Evolutionary conservation across 2,888 invertebrate genomes (phyloP).

Genomic region (Cosmia pyralina): DNA sequence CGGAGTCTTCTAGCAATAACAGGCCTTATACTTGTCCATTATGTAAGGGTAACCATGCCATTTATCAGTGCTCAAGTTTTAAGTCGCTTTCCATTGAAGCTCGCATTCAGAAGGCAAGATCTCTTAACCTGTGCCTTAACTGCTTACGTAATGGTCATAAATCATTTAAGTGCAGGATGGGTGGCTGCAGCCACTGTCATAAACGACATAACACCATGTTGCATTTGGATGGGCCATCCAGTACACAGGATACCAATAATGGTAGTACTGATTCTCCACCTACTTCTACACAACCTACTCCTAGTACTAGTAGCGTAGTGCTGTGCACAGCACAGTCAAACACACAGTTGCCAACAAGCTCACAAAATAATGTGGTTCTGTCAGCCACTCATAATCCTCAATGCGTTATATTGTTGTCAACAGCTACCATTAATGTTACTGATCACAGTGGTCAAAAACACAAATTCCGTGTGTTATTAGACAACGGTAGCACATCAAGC

Average conservation of each 20-base stretch:
- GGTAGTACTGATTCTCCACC: conserved; percentile 1
- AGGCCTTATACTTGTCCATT: not conserved
- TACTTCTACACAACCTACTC: conserved; percentile 4
- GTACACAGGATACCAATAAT: conserved; percentile 1
- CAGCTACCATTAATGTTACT: conserved; percentile 9
- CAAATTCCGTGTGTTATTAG: conserved; percentile 5
- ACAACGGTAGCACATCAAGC: conserved; percentile 23
- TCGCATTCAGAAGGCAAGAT: conserved; percentile 4
- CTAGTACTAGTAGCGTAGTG: conserved; percentile 5
- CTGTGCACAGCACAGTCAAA: conserved; percentile 8
- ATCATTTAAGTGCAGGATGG: conserved; percentile 1
- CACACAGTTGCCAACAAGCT: not conserved
- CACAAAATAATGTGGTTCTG: conserved; percentile 13
- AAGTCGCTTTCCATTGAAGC: conserved; percentile 8
- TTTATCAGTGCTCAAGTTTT: conserved; percentile 8
- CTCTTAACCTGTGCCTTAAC: no score
- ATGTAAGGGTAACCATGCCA: conserved; percentile 19
- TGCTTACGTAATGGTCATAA: not conserved
- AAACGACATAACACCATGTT: not conserved
- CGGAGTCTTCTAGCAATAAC: no score
- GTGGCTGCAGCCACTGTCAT: conserved; percentile 7
- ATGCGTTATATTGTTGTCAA: conserved; percentile 14
- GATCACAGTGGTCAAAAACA: conserved; percentile 13
- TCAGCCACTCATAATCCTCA: conserved; percentile 9
- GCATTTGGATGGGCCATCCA: no score